Conservation (phyloP, 2,888 invertebrate genomes). For the Dascillus cervinus region DNA sequence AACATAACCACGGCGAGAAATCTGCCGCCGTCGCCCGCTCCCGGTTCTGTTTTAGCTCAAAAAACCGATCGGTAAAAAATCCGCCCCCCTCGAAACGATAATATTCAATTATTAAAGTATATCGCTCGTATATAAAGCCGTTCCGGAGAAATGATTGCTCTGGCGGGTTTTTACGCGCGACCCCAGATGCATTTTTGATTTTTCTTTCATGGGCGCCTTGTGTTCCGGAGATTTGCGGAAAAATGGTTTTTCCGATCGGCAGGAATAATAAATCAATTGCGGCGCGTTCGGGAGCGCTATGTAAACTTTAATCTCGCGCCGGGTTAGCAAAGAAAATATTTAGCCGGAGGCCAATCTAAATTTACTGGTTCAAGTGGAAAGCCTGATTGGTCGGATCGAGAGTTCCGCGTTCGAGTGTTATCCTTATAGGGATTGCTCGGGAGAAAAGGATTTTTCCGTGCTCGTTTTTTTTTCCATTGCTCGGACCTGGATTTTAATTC, state of each 20-base stretch:
- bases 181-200: too few species aligned
- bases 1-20: slow-evolving; percentile 47
- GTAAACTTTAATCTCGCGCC: slow-evolving; percentile 43
- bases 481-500: too few species aligned
- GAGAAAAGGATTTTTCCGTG: slow-evolving; percentile 36
- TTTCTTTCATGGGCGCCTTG: too few species aligned
- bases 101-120: slow-evolving; percentile 45
- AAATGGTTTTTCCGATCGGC: too few species aligned
- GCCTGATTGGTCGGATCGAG: slow-evolving; percentile 39
- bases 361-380: slow-evolving; percentile 37
- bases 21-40: slow-evolving; percentile 45
- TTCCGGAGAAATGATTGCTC: slow-evolving; percentile 41
- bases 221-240: too few species aligned
- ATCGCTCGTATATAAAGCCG: slow-evolving; percentile 44
- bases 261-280: too few species aligned
- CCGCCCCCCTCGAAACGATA: slow-evolving; percentile 42
- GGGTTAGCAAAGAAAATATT: slow-evolving; percentile 47
- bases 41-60: too few species aligned
- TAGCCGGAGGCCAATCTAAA: slow-evolving; percentile 46
- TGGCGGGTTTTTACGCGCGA: too few species aligned
- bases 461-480: too few species aligned
- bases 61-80: slow-evolving; percentile 44
- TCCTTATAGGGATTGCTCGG: slow-evolving; percentile 38
- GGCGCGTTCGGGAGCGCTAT: slow-evolving; percentile 27
- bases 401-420: slow-evolving; percentile 35